Evolutionary conservation across 2,797 vertebrate genomes (phyloP).

Genomic region (Peromyscus melanophrys): DNA sequence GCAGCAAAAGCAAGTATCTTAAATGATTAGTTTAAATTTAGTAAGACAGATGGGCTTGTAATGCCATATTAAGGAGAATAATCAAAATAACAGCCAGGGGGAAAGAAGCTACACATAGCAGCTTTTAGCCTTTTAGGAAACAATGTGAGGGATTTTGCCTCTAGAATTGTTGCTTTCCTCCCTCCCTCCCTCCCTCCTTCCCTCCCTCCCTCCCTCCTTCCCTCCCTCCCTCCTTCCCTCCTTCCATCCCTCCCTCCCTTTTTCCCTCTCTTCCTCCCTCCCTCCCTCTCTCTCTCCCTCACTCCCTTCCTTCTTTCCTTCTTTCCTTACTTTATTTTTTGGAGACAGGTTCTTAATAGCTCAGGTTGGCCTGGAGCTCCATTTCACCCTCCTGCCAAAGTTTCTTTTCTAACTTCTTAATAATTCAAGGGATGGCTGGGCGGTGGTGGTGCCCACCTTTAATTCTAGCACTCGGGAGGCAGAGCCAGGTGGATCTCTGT

Average conservation of each 20-base stretch:
- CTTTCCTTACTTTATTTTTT: not conserved
- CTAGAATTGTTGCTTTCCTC: not conserved
- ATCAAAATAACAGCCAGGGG: not conserved
- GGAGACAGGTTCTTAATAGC: not conserved
- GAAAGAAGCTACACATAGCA: not conserved
- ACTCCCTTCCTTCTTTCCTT: not conserved
- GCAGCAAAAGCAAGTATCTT: conserved; percentile 9
- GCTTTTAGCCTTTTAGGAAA: conserved; percentile 11
- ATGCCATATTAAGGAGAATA: not conserved
- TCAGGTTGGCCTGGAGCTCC: not conserved
- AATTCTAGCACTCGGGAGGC: no score
- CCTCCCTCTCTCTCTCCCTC: not conserved
- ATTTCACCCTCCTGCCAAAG: not conserved
- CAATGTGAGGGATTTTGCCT: not conserved
- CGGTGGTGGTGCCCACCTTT: no score
- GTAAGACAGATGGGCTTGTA: not conserved
- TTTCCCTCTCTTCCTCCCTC: not conserved
- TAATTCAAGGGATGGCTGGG: no score
- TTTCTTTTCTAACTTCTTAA: not conserved
- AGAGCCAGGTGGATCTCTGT: no score
- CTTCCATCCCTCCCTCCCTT: not conserved
- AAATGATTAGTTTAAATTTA: conserved; percentile 36
- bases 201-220: no score
- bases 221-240: not conserved
- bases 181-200: not conserved